Evolutionary conservation across 1,140 invertebrate genomes (phyloP), one percentile per base, ranked within the genome.

Genomic region (Lordiphosa stackelbergi): DNA sequence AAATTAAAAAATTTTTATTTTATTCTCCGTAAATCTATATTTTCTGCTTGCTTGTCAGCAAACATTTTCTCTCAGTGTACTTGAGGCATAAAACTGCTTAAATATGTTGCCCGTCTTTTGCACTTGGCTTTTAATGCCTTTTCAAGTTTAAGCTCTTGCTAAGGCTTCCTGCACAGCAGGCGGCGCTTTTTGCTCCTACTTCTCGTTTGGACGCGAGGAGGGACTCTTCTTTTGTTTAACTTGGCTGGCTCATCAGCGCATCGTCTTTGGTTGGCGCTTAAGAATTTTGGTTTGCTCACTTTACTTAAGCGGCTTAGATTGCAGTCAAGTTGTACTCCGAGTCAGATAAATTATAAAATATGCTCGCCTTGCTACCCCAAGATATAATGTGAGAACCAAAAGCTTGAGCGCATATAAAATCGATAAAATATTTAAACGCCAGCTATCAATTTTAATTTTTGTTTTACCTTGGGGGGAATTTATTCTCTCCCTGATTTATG

Each of bases 401-500:
- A n/a, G n/a, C n/a, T n/a, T n/a, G 11, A 19, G 11, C 31, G 49
- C 40, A 40, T 52, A 37, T 37, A 1, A 69, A 77, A 77, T 79
- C 74, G 58, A 81, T 81, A 70, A 81, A 81, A 68, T 81, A 79
- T 79, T 79, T 74, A 81, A 79, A 68, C 73, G 70, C 35, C 56
- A 24, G 66, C 74, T 70, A 79, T 81, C 74, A 79, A 81, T 79
- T 81, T 79, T 69, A 66, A 81, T 74, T 81, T 74, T 65, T 40
- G 64, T 60, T 58, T 36, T 53, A 63, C 28, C 35, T 37, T 45
- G 42, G 35, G 13, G 22, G 46, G 35, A 47, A 38, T 52, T 66
- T 56, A 52, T 59, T 6, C 40, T 8, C 8, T 12, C 34, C 1
- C n/a, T 55, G 42, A 22, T 22, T 19, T 10, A 11, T 24, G 24